These are phyloP conservation scores for Acleris sparsana DNA, from an alignment of 2,888 invertebrate species.

Conservation along the genomic window DNA sequence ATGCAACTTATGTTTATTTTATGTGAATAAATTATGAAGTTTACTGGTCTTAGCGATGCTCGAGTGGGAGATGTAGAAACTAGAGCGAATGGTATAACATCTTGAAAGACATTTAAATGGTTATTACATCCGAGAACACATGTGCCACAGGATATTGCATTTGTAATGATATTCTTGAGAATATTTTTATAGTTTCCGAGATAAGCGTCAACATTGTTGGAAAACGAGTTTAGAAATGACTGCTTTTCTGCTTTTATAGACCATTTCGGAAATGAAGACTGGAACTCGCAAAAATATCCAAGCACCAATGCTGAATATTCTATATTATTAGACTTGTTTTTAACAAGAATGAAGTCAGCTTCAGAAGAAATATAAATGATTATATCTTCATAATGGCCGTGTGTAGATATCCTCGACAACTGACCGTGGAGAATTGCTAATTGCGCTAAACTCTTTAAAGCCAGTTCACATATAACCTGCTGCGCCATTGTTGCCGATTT, in stretches of 20 bases:
- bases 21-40: slow-evolving; percentile 28
- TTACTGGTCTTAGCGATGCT: slow-evolving; percentile 6
- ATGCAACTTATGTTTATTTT: slow-evolving; percentile 5
- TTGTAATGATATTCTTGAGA: slow-evolving; percentile 18
- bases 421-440: neutral
- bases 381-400: no score
- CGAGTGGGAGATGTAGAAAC: slow-evolving; percentile 13
- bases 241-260: slow-evolving; percentile 19
- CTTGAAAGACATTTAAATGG: slow-evolving; percentile 27
- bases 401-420: neutral
- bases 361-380: slow-evolving; percentile 3
- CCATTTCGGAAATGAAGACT: neutral
- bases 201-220: slow-evolving; percentile 18
- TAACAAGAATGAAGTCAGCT: no score
- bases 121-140: slow-evolving; percentile 33
- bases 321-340: no score
- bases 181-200: slow-evolving; percentile 22
- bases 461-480: neutral
- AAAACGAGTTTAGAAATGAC: slow-evolving; percentile 8
- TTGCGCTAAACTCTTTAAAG: neutral
- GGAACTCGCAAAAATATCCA: slow-evolving; percentile 5
- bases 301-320: slow-evolving; percentile 6
- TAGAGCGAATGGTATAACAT: slow-evolving; percentile 14
- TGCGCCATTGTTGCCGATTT: no score
- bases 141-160: slow-evolving; percentile 30